Evolutionary conservation across 2,888 invertebrate genomes (phyloP).

Genomic region (Mycalesis mineus): DNA sequence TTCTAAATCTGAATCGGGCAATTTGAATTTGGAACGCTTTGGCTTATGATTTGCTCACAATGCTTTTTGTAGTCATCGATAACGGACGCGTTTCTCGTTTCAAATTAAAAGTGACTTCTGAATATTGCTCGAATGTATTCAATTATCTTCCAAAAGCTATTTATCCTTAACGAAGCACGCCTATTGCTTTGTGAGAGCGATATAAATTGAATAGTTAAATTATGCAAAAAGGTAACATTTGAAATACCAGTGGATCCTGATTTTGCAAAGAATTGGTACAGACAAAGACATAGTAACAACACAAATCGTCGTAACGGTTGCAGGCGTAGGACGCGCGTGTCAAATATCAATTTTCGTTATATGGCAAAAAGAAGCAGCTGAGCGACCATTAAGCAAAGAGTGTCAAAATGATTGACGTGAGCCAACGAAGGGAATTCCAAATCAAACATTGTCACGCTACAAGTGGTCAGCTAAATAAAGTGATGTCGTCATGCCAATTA

Average conservation of each 20-base stretch:
- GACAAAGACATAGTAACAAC: conserved; percentile 7
- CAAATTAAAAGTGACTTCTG: conserved; percentile 33
- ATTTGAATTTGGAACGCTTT: conserved; percentile 73
- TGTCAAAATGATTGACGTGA: conserved; percentile 41
- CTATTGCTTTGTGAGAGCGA: conserved; percentile 5
- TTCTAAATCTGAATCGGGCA: conserved; percentile 65
- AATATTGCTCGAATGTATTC: conserved; percentile 32
- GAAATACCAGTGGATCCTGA: conserved; percentile 11
- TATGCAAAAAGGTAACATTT: conserved; percentile 12
- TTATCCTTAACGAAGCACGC: conserved; percentile 26
- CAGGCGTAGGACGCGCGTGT: conserved; percentile 15
- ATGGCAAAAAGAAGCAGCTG: conserved; percentile 31
- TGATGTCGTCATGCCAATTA: conserved; percentile 77
- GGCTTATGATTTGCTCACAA: conserved; percentile 41
- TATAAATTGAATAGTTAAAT: conserved; percentile 11
- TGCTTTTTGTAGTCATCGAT: conserved; percentile 37
- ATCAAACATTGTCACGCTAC: conserved; percentile 62
- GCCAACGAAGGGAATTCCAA: conserved; percentile 58
- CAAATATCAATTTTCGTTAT: conserved; percentile 24
- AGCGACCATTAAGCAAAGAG: conserved; percentile 30
- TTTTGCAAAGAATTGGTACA: conserved; percentile 7
- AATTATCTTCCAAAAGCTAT: conserved; percentile 31
- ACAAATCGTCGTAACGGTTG: conserved; percentile 13
- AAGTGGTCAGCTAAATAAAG: conserved; percentile 65
- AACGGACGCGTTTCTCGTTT: conserved; percentile 34